These are phyloP conservation scores for Rhinoptilus africanus DNA, from an alignment of 2,113 vertebrate genomes.

Conservation along the genomic window DNA sequence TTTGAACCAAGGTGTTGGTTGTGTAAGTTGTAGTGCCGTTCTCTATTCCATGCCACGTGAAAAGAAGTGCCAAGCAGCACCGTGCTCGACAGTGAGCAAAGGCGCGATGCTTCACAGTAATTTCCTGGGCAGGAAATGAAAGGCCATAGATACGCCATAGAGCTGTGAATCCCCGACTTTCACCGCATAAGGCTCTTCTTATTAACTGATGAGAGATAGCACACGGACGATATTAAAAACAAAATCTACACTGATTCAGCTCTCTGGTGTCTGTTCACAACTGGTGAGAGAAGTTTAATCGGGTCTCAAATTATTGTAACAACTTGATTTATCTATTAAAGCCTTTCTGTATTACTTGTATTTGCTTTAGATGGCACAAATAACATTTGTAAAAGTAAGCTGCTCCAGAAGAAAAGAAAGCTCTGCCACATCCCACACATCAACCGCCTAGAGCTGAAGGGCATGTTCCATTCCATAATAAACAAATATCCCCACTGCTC, in stretches of 20 bases:
- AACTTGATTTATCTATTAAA: neutral
- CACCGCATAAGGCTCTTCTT: conserved; percentile 54
- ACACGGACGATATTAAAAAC: conserved; percentile 64
- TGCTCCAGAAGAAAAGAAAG: neutral
- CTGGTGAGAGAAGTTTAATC: conserved; percentile 32
- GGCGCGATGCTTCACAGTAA: conserved; percentile 75
- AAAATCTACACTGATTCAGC: conserved; percentile 45
- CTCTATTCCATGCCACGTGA: neutral
- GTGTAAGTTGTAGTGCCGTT: neutral
- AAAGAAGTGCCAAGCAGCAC: neutral
- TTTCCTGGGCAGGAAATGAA: conserved; percentile 99
- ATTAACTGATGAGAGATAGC: conserved; percentile 83
- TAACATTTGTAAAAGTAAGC: neutral
- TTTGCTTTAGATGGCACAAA: neutral
- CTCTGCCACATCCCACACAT: neutral
- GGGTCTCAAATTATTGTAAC: neutral
- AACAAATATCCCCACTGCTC: neutral
- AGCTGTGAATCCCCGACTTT: conserved; percentile 50
- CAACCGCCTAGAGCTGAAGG: neutral
- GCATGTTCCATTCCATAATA: neutral
- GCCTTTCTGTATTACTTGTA: neutral
- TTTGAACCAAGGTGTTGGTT: neutral
- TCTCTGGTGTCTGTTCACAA: conserved; percentile 29
- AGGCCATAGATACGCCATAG: conserved; percentile 62
- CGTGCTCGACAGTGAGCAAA: conserved; percentile 36